phyloP scores from a whole-genome alignment of 2,113 vertebrate genomes.

The Thinocorus orbignyianus region DNA sequence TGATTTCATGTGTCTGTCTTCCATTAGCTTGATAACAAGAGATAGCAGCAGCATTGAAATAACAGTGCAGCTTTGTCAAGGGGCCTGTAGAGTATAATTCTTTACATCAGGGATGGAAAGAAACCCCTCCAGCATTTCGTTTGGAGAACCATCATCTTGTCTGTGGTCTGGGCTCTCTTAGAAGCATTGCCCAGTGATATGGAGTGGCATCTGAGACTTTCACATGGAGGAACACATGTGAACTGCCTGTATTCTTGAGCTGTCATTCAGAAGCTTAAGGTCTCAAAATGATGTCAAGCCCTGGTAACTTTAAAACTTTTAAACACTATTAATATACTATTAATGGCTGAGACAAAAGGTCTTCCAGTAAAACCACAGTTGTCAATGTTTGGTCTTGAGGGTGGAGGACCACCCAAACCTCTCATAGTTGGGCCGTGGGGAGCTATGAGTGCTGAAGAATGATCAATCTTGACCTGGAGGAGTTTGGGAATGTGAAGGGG shows the following conservation, averaged over 20 bases:
- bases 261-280: not conserved
- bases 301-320: not conserved
- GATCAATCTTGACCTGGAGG: not conserved
- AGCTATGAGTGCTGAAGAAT: rapidly evolving
- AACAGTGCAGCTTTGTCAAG: not conserved
- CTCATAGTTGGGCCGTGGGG: rapidly evolving
- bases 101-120: not conserved
- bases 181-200: not conserved
- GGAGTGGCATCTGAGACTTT: not conserved
- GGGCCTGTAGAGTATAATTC: not conserved
- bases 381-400: not conserved
- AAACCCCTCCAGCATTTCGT: not conserved
- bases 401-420: not conserved
- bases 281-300: not conserved
- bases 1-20: not conserved
- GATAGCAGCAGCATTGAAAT: not conserved
- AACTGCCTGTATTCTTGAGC: not conserved
- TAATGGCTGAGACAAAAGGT: not conserved
- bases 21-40: not conserved
- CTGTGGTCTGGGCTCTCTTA: not conserved
- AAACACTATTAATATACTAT: not conserved
- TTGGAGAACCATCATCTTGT: not conserved
- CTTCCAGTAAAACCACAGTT: not conserved
- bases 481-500: not conserved
- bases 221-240: not conserved